These are phyloP conservation scores for Prionace glauca DNA, from an alignment of 2,797 vertebrate genomes.

Conservation along the genomic window DNA sequence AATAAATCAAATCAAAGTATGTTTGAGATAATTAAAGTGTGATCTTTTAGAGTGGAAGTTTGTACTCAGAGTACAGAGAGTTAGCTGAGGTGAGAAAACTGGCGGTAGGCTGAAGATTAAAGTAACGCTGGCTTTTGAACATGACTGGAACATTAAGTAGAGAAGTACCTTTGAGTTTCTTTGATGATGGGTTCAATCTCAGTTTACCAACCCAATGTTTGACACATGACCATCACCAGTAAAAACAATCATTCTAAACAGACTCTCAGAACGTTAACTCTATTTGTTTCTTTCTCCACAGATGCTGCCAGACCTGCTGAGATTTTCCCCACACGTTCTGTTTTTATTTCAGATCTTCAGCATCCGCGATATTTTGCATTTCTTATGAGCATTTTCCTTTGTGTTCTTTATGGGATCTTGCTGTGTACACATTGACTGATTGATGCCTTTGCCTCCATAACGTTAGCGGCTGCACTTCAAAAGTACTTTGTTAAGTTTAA, in stretches of 20 bases:
- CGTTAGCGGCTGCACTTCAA: neutral
- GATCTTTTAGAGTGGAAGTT: too few relatives aligned
- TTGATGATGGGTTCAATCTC: neutral
- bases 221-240: neutral
- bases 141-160: neutral
- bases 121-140: neutral
- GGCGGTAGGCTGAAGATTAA: too few relatives aligned
- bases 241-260: neutral
- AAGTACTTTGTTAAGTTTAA: neutral
- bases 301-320: too few relatives aligned
- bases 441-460: neutral
- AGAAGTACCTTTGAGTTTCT: neutral
- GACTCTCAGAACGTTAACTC: too few relatives aligned
- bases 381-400: neutral
- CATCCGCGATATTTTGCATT: too few relatives aligned
- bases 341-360: too few relatives aligned
- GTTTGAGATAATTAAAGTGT: neutral
- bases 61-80: too few relatives aligned
- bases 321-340: too few relatives aligned
- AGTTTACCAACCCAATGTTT: neutral
- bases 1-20: neutral
- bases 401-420: neutral
- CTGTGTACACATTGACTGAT: neutral
- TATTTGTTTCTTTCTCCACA: too few relatives aligned
- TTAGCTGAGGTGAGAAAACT: too few relatives aligned